Base-by-base conservation (phyloP, 2,888 invertebrate genomes). In the Bimastos eiseni region DNA sequence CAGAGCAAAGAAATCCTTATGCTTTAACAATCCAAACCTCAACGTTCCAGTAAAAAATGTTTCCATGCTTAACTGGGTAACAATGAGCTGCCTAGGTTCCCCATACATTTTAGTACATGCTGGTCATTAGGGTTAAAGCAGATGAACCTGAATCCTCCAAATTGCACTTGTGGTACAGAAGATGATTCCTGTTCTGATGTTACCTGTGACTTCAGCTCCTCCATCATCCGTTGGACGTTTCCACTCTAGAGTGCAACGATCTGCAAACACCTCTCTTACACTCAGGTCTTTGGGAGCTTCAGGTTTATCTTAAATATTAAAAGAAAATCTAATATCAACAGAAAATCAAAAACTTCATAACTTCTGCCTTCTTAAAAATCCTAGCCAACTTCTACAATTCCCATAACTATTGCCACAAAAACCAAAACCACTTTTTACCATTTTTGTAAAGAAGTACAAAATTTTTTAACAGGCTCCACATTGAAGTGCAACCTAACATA, bases 171-270 rank as follows among this genome's bases (percentile, higher is more conserved):
- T 30, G 55, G 70, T 17, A n/a, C 49, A 49, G 21, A 70, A 70
- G 70, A 49, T n/a, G n/a, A n/a, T n/a, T 70, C 30, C 30, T n/a
- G 70, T n/a, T 70, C 11, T n/a, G n/a, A n/a, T n/a, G n/a, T n/a
- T n/a, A 84, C 83, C 90, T 30, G 33, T 34, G 34, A 91, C 90
- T 88, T 93, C 95, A 95, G 95, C 95, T 37, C 95, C 96, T 90
- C 96, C 95, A 92, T 95, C 95, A 91, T 96, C 96, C 84, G 94
- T 94, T 17, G 95, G 95, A 90, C 94, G 94, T 91, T 95, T 95
- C 96, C 96, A 96, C 91, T 94, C 93, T 83, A 96, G 93, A 91
- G 94, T 95, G 92, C 95, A 95, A 33, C 95, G 95, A 91, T 96
- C 95, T 90, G 96, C 96, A 91, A 94, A 95, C 37, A 96, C 94